Conservation (phyloP, 2,113 vertebrate genomes). For the Okapia johnstoni region DNA sequence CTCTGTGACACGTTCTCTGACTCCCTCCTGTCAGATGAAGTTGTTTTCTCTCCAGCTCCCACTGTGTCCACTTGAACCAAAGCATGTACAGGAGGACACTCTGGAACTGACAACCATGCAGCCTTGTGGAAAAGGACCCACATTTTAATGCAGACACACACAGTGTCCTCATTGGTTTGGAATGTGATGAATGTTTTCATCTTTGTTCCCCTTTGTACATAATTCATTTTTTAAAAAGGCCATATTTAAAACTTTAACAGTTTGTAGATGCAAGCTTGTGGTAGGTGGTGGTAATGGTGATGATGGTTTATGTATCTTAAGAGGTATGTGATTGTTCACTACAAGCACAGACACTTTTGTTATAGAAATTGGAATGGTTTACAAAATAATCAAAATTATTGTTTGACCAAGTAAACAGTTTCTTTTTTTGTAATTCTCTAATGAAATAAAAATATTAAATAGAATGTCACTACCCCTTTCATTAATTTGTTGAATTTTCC, state of each 20-base stretch:
- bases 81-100: background rate
- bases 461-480: background rate
- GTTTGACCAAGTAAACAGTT: background rate
- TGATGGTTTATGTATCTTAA: background rate
- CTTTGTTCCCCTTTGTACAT: background rate
- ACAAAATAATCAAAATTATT: background rate
- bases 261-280: background rate
- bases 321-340: background rate
- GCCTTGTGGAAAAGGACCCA: background rate
- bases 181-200: background rate
- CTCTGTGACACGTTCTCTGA: background rate
- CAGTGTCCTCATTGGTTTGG: background rate
- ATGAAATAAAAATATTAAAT: background rate
- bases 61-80: background rate
- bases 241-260: background rate
- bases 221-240: background rate
- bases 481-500: background rate
- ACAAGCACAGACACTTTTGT: background rate
- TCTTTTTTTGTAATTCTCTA: background rate
- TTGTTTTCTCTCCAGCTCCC: background rate
- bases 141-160: background rate
- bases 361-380: background rate
- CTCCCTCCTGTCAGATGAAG: background rate
- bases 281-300: background rate
- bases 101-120: background rate